A percentile compares a stretch with the other conserved stretches of the same genome.
These are phyloP conservation scores for Selenia dentaria DNA, from an alignment of 2,888 invertebrate genomes.

Conservation along the genomic window DNA sequence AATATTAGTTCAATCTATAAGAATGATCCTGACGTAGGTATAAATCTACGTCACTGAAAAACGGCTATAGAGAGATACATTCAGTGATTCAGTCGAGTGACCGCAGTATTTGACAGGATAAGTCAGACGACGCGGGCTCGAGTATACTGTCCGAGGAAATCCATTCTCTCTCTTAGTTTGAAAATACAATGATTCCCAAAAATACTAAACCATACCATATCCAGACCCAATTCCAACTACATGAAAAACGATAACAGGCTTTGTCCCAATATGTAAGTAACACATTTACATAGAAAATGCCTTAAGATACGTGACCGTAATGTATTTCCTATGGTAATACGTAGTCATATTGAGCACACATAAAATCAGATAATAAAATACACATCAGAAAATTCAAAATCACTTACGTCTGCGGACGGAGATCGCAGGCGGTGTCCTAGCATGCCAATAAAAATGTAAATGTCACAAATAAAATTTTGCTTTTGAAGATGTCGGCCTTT, in stretches of 20 bases:
- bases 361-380: conserved; percentile 83
- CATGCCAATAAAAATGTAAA: conserved; percentile 83
- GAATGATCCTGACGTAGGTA: too few relatives aligned
- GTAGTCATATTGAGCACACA: conserved; percentile 76
- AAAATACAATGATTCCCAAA: too few relatives aligned
- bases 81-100: too few relatives aligned
- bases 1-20: too few relatives aligned
- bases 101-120: too few relatives aligned
- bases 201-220: too few relatives aligned
- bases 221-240: conserved; percentile 9
- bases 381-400: conserved; percentile 84
- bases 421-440: conserved; percentile 76
- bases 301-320: conserved; percentile 61
- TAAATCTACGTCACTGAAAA: too few relatives aligned
- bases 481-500: conserved; percentile 78
- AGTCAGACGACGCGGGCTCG: too few relatives aligned
- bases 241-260: conserved; percentile 29
- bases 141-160: too few relatives aligned
- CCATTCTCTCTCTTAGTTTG: too few relatives aligned
- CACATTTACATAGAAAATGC: conserved; percentile 49
- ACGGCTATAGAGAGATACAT: too few relatives aligned
- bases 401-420: conserved; percentile 80
- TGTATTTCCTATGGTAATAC: conserved; percentile 71
- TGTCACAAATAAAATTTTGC: conserved; percentile 79
- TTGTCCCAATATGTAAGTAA: conserved; percentile 33